These are phyloP conservation scores for Caenorhabditis sp. DNA, from an alignment of 2,888 invertebrate genomes.

Conservation along the genomic window DNA sequence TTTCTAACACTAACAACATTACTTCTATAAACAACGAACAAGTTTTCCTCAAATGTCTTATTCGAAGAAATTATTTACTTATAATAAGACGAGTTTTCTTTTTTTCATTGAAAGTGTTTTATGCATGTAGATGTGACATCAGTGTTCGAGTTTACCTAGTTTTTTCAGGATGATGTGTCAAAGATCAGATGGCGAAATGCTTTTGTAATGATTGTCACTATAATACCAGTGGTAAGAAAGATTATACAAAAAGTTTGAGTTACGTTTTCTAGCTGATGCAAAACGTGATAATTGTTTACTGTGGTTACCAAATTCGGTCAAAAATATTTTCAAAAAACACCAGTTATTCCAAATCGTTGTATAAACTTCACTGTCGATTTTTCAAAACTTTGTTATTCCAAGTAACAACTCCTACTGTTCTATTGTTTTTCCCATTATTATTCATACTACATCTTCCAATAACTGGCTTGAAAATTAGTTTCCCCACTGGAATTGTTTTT, in stretches of 20 bases:
- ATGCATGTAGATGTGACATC: too few species aligned
- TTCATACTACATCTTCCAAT: slow-evolving; percentile 14
- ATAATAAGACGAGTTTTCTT: slow-evolving; percentile 1
- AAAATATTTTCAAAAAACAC: not conserved
- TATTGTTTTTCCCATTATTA: slow-evolving; percentile 13
- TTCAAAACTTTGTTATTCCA: slow-evolving; percentile 18
- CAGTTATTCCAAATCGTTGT: not conserved
- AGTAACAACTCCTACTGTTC: slow-evolving; percentile 13
- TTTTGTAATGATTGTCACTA: not conserved
- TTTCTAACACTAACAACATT: too few species aligned
- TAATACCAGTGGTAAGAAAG: not conserved
- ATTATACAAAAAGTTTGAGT: not conserved
- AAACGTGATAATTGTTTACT: slow-evolving; percentile 13
- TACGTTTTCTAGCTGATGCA: slow-evolving; percentile 9
- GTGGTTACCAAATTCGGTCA: slow-evolving; percentile 5
- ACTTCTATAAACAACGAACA: too few species aligned
- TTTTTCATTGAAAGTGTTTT: too few species aligned
- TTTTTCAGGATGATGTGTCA: not conserved
- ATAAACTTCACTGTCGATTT: slow-evolving; percentile 11
- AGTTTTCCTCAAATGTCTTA: too few species aligned
- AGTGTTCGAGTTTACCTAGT: too few species aligned
- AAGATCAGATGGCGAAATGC: slow-evolving; percentile 12
- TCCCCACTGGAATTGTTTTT: slow-evolving; percentile 18
- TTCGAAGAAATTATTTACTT: too few species aligned
- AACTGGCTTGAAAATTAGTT: not conserved